A percentile compares a stretch with the other conserved stretches of the same genome.
Conservation (phyloP, 2,888 invertebrate species). For the Morinoia aosen region DNA sequence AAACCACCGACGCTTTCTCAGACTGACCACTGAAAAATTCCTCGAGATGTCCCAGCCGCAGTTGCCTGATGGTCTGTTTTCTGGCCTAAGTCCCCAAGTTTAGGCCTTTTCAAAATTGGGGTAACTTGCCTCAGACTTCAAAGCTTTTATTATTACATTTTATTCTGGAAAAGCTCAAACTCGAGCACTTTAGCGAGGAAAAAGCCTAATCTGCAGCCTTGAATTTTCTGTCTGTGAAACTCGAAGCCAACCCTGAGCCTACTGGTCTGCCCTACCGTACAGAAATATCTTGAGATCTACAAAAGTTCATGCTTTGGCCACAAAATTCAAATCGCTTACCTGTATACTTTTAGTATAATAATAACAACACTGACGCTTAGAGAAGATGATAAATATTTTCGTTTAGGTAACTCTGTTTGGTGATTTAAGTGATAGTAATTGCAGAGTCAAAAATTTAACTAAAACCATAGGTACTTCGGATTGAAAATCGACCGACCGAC, state of each 20-base stretch:
- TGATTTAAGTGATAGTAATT: neutral
- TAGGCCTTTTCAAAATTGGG: too few species aligned
- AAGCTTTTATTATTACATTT: too few species aligned
- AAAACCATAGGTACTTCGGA: neutral
- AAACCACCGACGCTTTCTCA: constrained; percentile 15
- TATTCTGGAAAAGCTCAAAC: neutral
- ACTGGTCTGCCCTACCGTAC: neutral
- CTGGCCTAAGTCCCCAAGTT: too few species aligned
- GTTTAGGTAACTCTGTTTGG: neutral
- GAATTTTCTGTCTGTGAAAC: neutral
- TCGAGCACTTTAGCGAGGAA: neutral
- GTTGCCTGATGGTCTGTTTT: too few species aligned
- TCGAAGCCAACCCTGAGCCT: neutral
- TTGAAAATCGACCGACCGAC: neutral
- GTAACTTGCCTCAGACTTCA: too few species aligned
- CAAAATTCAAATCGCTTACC: neutral
- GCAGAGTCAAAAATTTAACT: neutral
- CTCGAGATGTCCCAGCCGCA: neutral
- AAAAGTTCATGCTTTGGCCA: neutral
- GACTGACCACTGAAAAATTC: constrained; percentile 37
- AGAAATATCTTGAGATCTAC: neutral
- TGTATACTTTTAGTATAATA: neutral
- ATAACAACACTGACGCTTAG: neutral
- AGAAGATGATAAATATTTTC: neutral
- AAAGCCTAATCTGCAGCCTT: too few species aligned